A percentile compares a stretch with the other conserved stretches of the same genome.
Evolutionary conservation across 2,113 vertebrate species (phyloP).

Genomic region (Pteronura brasiliensis): DNA sequence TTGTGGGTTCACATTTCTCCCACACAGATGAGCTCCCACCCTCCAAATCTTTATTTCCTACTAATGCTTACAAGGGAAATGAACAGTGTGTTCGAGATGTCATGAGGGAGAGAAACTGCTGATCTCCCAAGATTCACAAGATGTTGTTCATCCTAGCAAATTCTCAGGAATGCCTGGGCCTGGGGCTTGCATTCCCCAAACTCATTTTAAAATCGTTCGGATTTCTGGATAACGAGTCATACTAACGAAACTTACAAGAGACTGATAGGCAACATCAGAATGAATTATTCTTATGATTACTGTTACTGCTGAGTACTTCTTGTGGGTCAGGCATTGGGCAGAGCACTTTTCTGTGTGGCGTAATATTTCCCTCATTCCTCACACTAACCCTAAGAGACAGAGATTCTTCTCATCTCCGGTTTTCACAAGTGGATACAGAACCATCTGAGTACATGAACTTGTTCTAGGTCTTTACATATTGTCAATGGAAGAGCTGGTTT

Average conservation of each 20-base stretch:
- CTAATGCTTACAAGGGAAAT: background rate
- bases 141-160: background rate
- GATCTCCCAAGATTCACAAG: background rate
- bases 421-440: background rate
- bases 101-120: background rate
- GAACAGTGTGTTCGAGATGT: background rate
- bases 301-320: fast-evolving
- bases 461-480: background rate
- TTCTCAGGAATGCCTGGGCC: background rate
- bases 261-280: background rate
- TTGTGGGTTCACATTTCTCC: background rate
- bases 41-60: background rate
- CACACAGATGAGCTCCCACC: background rate
- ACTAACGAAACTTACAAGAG: background rate
- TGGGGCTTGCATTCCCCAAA: background rate
- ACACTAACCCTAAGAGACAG: background rate
- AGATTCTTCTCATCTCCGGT: background rate
- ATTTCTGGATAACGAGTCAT: background rate
- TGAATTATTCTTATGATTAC: fast-evolving
- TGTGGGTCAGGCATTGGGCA: fast-evolving
- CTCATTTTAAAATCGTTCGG: background rate
- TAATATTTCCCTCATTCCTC: background rate
- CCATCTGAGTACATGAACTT: background rate
- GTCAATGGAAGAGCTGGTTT: background rate
- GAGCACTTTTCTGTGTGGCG: fast-evolving